Evolutionary conservation across 2,888 invertebrate genomes (phyloP).

Genomic region (Drosophila kambysellisi): DNA sequence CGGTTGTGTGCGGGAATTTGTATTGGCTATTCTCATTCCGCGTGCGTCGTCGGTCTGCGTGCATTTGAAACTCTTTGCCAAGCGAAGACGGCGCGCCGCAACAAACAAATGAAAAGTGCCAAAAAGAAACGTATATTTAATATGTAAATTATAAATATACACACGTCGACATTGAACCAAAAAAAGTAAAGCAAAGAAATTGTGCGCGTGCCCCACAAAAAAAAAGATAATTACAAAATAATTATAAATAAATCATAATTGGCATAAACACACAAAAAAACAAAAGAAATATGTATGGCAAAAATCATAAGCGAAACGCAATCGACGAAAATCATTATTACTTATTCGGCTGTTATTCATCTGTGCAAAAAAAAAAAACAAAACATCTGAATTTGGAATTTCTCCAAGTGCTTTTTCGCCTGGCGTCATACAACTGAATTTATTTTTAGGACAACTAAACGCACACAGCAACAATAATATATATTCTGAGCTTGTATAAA

Average conservation of each 20-base stretch:
- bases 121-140: conserved; percentile 41
- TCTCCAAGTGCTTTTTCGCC: conserved; percentile 70
- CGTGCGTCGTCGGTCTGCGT: conserved; percentile 53
- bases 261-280: conserved; percentile 9
- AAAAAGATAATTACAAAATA: conserved; percentile 2
- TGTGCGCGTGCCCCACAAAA: conserved; percentile 48
- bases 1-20: conserved; percentile 27
- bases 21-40: conserved; percentile 46
- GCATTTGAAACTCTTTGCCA: conserved; percentile 50
- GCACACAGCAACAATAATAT: conserved; percentile 50
- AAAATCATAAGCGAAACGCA: conserved; percentile 41
- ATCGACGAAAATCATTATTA: conserved; percentile 50
- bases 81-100: conserved; percentile 41
- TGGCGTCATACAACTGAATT: conserved; percentile 74
- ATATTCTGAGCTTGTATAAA: conserved; percentile 21
- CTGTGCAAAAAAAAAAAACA: conserved; percentile 40
- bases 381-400: conserved; percentile 60
- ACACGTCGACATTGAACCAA: conserved; percentile 55
- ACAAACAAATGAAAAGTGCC: conserved; percentile 52
- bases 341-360: conserved; percentile 25
- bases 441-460: conserved; percentile 75
- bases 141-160: conserved; percentile 53
- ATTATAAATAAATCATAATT: conserved; percentile 37
- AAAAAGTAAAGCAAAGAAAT: conserved; percentile 38
- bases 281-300: conserved; percentile 31